Evolutionary conservation across 1,140 invertebrate genomes (phyloP), one percentile per base, ranked within the genome.

Genomic region (Tetragnatha versicolor): DNA sequence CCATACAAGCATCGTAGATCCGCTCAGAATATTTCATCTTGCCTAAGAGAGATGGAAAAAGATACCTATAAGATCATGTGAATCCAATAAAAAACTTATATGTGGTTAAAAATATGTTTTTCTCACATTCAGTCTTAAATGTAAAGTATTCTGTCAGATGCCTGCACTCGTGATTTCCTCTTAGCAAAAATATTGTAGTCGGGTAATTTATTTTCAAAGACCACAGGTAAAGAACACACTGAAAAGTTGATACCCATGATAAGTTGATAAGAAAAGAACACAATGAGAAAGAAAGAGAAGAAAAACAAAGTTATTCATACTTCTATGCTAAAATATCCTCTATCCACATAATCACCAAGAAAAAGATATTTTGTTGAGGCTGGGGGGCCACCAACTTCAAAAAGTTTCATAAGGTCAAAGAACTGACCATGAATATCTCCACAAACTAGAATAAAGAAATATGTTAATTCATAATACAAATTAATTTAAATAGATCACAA

Each of bases 111-210:
- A 29, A 12, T 39, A 22, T 20, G 33, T 22, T 29, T 10, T 3
- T 93, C 94, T 98, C 94, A 94, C 98, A 99, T 93, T 99, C 98
- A 91, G 99, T 97, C 90, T 99, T 99, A 91, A 99, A 99, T 85
- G 98, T 99, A 91, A 99, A 99, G 89, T 99, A 99, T 91, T 99
- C 98, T 88, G 98, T 99, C 86, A 99, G 92, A 91, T 99, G 98
- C 87, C 98, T 93, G 91, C 98, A 99, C 89, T 99, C 98, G 89
- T 99, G 98, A 88, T 99, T 99, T 86, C 98, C 98, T 88, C 98
- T 92, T 88, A 99, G 91, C 87, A 99, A 91, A 90, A 96, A 99
- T 89, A 99, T 92, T 85, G 98, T 99, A 85, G 91, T 97, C 85
- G 97, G 96, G 90, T 98, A 97, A 89, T 96, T 96, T 87, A 99